Base-by-base conservation (phyloP, 2,888 invertebrate genomes). In the Laspeyria flexula region DNA sequence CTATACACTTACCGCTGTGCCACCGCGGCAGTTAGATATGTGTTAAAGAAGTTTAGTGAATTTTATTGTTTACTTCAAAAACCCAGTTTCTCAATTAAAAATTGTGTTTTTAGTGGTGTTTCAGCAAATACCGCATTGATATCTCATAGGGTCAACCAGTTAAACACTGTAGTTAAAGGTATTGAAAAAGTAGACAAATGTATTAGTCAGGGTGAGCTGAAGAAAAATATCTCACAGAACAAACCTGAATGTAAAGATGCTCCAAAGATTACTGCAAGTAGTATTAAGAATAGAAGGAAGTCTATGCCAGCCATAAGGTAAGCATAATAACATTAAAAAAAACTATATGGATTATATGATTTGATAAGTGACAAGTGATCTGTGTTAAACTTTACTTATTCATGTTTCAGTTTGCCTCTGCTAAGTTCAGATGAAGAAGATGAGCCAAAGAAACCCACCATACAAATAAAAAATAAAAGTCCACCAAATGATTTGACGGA, bases 391-490 rank as follows among this genome's bases (percentile, higher is more conserved):
- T 11, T 11, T 23, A 11, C 6, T 35, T 11, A 27, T 16, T n/a
- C 30, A 27, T 13, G 29, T 75, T 77, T 43, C 55, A 75, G 74
- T 30, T 46, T 43, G 23, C 58, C 49, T 1, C 76, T 65, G 50
- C 76, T 77, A 47, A 83, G 81, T 71, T 77, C 84, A 16, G 85
- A 86, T 68, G 87, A 86, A 55, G 86, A 86, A 57, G 60, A 44
- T 53, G 71, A 80, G 21, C 51, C 44, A 31, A 58, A 57, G 47
- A 33, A 49, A 43, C 44, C 31, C 43, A 55, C 54, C 42, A 73
- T 58, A 35, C 55, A 63, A 41, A 54, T 46, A 13, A 43, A 51
- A 48, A 72, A 48, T 47, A 63, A 75, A 30, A 16, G 15, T n/a
- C 31, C 31, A 23, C 38, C n/a, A 31, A 23, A n/a, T 33, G 34